Conservation (phyloP, 2,888 invertebrate species). For the Busseola fusca region DNA sequence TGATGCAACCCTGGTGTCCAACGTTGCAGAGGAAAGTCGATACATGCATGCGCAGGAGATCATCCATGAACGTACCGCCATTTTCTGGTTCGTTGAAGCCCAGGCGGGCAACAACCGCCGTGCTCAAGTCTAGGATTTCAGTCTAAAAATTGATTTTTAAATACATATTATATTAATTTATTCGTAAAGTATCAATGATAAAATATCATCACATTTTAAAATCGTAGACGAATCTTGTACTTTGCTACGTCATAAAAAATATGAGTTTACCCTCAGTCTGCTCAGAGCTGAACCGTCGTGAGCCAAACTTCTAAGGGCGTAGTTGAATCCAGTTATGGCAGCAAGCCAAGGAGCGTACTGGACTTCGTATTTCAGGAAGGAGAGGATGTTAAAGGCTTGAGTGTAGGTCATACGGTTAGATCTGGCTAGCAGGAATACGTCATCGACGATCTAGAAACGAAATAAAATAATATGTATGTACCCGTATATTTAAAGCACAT, state of each 20-base stretch:
- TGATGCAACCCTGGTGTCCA: conserved; percentile 79
- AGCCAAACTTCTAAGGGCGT: conserved; percentile 80
- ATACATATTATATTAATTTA: background rate
- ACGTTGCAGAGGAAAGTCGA: conserved; percentile 89
- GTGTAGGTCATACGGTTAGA: conserved; percentile 84
- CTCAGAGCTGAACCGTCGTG: conserved; percentile 69
- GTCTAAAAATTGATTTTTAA: conserved; percentile 71
- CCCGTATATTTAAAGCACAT: background rate
- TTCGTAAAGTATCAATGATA: background rate
- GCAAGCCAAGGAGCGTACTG: conserved; percentile 92
- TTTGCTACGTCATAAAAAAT: background rate
- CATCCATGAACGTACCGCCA: conserved; percentile 85
- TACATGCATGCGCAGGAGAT: conserved; percentile 87
- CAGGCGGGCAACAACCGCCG: conserved; percentile 82
- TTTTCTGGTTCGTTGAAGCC: conserved; percentile 81
- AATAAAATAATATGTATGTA: background rate
- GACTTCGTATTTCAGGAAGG: conserved; percentile 89
- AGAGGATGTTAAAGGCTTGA: conserved; percentile 88
- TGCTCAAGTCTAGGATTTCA: conserved; percentile 81
- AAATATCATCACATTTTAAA: background rate
- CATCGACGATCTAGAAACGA: conserved; percentile 88
- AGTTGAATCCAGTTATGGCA: conserved; percentile 87
- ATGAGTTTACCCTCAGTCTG: conserved; percentile 69
- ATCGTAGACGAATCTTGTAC: background rate
- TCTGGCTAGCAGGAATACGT: conserved; percentile 89